Evolutionary conservation across 37 sponge, comb jelly and placozoan species (phyloP), one percentile per base, ranked within the genome.

Genomic region (Axinella damicornis): DNA sequence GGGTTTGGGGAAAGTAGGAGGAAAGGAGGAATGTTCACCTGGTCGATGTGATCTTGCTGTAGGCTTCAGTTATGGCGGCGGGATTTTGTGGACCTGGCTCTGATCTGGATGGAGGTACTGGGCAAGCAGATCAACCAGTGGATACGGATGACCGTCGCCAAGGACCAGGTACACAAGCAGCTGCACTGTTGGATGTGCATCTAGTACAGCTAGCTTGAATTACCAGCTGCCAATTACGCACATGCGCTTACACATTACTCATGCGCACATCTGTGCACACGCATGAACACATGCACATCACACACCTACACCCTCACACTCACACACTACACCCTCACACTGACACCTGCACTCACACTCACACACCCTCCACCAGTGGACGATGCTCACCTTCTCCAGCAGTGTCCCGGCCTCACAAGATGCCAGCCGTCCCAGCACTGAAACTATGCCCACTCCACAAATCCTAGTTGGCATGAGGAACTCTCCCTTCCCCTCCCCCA

Each of bases 21-120:
- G 4, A 46, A 4, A 46, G 46, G 9, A 9, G 46, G 46, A 4
- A 46, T 9, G 9, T 9, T 9, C 46, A 46, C 46, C 9, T 4
- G 46, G 9, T 46, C 9, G 46, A 46, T 12, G 9, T 46, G 46
- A 4, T 46, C 46, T 46, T 52, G 18, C 30, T 81, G 67, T 64
- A 84, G 89, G 40, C 77, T 82, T 68, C 94, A 94, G 74, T 52
- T 53, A 36, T 94, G 94, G 94, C 39, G 94, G 15, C 87, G 83
- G n/a, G 73, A 71, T 9, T 94, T 94, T 41, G 69, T 64, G 13
- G 70, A 78, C 60, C 81, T 94, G 0, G 87, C 82, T 17, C 63
- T 87, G 28, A 83, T 83, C 22, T 89, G 90, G 90, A 90, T 94
- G 94, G 90, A 94, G 16, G 90, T 94, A 31, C 59, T 94, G 25